These are phyloP conservation scores for Asobara japonica DNA, from an alignment of 1,140 invertebrate genomes.

Conservation along the genomic window DNA sequence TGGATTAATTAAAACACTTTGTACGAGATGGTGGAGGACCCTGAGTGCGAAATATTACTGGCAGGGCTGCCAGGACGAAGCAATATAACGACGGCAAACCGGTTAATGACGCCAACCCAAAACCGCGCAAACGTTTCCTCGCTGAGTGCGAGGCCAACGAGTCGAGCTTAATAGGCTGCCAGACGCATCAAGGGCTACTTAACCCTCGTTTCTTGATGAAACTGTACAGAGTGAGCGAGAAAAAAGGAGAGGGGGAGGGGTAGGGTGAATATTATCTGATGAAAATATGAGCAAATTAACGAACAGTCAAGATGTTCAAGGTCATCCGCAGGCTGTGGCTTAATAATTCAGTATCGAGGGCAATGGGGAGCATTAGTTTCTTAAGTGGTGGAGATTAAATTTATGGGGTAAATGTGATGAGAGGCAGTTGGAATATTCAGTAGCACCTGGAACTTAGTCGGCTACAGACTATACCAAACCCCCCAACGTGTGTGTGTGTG, in stretches of 20 bases:
- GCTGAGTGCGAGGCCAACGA: background rate
- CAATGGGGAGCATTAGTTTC: too few relatives aligned
- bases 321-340: background rate
- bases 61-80: background rate
- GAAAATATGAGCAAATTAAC: background rate
- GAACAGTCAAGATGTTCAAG: background rate
- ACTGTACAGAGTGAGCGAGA: slow-evolving; percentile 3
- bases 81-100: background rate
- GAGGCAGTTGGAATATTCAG: too few relatives aligned
- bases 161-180: slow-evolving; percentile 5
- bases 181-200: slow-evolving; percentile 23
- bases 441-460: too few relatives aligned
- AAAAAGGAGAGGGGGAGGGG: background rate
- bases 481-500: too few relatives aligned
- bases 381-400: too few relatives aligned
- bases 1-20: slow-evolving; percentile 4
- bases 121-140: background rate
- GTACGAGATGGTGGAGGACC: background rate
- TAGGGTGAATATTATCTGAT: background rate
- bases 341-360: too few relatives aligned
- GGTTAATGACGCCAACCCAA: background rate
- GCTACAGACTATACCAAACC: too few relatives aligned
- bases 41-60: background rate
- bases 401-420: too few relatives aligned
- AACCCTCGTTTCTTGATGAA: slow-evolving; percentile 16